Evolutionary conservation across 2,113 vertebrate species (phyloP), one percentile per base, ranked within the genome.

Genomic region (Circaetus gallicus): DNA sequence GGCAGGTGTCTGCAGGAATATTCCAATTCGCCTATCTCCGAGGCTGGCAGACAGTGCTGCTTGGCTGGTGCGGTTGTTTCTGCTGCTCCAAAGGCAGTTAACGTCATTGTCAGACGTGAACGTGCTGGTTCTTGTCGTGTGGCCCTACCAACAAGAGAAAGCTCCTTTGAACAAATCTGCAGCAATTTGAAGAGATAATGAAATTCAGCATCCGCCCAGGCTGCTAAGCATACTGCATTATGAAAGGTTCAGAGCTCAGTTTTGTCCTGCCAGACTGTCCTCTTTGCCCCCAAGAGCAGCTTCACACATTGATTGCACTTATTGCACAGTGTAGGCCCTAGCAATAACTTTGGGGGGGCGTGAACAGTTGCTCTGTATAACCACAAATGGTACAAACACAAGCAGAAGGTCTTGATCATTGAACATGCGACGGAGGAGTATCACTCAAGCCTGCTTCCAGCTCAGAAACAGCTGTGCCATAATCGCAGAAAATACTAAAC

Each of bases 1-100:
- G 97, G 97, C 97, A 97, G 97, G 94, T 97, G 95, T 81, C 94
- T 94, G 72, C 92, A 91, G 90, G 88, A 96, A 63, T 42, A 12
- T 38, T 65, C 59, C 12, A 3, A 49, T 73, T 88, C 58, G 34
- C 86, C 86, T 89, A 79, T 96, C 95, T 69, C 26, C 11, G 47
- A 17, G 87, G 65, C 92, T 97, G 96, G 88, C 95, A 96, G 72
- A 13, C 40, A 52, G 89, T 79, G 61, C 73, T 0, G 24, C 93
- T 52, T 55, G 96, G 94, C 95, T 93, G 86, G 43, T 29, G 45
- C 1, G 3, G 28, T 22, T 74, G 89, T 65, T 97, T 66, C 70
- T 92, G 90, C 77, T 0, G 29, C 93, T 96, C 94, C 56, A 18
- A 16, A 89, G 89, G 95, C 47, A 31, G 86, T 15, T 92, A 96